A percentile compares a stretch with the other conserved stretches of the same genome.
Conservation (phyloP, 2,888 invertebrate genomes). For the Itoplectis maculator region DNA sequence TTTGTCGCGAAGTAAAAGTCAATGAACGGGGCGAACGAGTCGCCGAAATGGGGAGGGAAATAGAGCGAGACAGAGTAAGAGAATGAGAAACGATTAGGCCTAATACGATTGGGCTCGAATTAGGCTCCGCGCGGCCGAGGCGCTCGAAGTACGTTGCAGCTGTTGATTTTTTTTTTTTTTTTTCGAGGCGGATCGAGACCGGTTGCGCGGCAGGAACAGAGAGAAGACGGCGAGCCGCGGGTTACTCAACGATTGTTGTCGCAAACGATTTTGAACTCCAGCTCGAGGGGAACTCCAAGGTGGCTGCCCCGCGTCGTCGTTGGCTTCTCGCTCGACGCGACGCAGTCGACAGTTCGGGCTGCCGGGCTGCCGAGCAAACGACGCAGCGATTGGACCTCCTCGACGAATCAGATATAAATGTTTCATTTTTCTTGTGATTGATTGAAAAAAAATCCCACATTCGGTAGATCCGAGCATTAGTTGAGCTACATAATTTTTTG, state of each 20-base stretch:
- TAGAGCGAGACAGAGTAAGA: slow-evolving; percentile 60
- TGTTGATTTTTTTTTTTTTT: too few species aligned
- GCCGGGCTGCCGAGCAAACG: not conserved
- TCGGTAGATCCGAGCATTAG: too few species aligned
- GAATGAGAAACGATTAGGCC: slow-evolving; percentile 46
- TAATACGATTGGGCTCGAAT: slow-evolving; percentile 51
- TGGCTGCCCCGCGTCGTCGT: too few species aligned
- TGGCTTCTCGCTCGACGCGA: slow-evolving; percentile 7
- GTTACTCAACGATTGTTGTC: slow-evolving; percentile 46
- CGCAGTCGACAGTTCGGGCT: slow-evolving; percentile 10
- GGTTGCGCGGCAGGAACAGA: not conserved
- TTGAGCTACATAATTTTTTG: not conserved
- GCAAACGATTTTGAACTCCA: slow-evolving; percentile 26
- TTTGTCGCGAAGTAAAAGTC: slow-evolving; percentile 38
- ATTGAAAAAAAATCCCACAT: too few species aligned
- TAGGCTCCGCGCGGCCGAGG: slow-evolving; percentile 39
- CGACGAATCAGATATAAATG: not conserved
- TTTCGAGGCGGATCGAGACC: slow-evolving; percentile 1
- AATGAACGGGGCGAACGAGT: slow-evolving; percentile 28
- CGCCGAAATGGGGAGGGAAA: slow-evolving; percentile 46
- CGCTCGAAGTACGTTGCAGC: slow-evolving; percentile 36
- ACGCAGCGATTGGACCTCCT: slow-evolving; percentile 1
- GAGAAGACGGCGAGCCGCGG: slow-evolving; percentile 17
- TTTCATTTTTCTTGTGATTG: too few species aligned
- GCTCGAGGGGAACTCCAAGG: not conserved